Conservation (phyloP, 2,113 vertebrate species). For the Clarias batrachus region DNA sequence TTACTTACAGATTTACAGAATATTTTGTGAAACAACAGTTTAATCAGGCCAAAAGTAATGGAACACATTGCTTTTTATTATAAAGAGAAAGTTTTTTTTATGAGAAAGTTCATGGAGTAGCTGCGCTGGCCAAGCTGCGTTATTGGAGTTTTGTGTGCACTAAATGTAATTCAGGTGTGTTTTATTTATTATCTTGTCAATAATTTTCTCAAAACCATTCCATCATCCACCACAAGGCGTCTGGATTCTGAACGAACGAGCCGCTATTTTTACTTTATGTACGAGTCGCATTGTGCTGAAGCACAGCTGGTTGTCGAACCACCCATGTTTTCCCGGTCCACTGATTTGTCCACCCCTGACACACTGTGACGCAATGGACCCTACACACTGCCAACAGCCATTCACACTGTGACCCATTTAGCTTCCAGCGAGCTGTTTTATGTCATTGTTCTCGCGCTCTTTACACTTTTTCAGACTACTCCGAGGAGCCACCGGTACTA, state of each 20-base stretch:
- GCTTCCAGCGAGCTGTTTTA: neutral
- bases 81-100: too few species aligned
- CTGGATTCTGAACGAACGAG: too few species aligned
- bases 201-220: too few species aligned
- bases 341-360: slow-evolving; percentile 14
- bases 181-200: neutral
- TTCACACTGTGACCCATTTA: slow-evolving; percentile 21
- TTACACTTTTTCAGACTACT: neutral
- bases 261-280: neutral
- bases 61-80: neutral
- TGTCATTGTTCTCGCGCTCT: neutral
- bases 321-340: neutral
- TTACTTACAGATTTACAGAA: neutral
- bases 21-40: neutral
- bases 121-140: neutral
- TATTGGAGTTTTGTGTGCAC: neutral
- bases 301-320: too few species aligned
- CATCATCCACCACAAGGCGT: too few species aligned
- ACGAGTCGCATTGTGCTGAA: neutral
- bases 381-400: slow-evolving; percentile 28
- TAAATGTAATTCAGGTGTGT: too few species aligned
- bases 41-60: neutral
- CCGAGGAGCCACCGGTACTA: neutral
- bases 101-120: neutral
- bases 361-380: slow-evolving; percentile 33